Evolutionary conservation across 1,140 invertebrate species (phyloP).

Genomic region (Euwallacea similis): DNA sequence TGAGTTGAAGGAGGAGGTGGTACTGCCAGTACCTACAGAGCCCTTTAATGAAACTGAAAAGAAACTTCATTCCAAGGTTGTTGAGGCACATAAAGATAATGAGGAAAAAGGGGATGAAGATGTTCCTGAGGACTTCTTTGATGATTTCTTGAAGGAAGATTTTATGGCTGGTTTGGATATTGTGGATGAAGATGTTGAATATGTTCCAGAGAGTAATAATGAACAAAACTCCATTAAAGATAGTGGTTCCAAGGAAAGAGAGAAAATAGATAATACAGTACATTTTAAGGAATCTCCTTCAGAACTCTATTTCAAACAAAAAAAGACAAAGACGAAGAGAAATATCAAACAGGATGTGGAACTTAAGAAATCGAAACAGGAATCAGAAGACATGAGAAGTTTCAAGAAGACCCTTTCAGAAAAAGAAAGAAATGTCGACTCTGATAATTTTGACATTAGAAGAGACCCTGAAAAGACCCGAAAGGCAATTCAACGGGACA

Average conservation of each 20-base stretch:
- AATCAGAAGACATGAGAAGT: constrained; percentile 14
- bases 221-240: not conserved
- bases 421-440: constrained; percentile 8
- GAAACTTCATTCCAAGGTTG: too few species aligned
- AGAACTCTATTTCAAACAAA: not conserved
- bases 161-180: constrained; percentile 50
- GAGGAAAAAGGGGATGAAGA: constrained; percentile 22
- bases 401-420: constrained; percentile 7
- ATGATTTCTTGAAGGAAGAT: constrained; percentile 50
- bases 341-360: not conserved
- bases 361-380: constrained; percentile 2
- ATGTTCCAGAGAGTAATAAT: constrained; percentile 13
- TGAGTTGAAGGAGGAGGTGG: too few species aligned
- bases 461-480: constrained; percentile 52
- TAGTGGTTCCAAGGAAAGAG: not conserved
- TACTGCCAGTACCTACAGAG: too few species aligned
- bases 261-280: constrained; percentile 20
- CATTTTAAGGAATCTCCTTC: constrained; percentile 13
- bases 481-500: constrained; percentile 50
- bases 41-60: too few species aligned
- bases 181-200: constrained; percentile 44
- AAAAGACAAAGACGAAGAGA: not conserved
- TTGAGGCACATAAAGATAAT: not conserved
- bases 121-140: constrained; percentile 49
- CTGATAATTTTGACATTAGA: constrained; percentile 39